A percentile compares a stretch with the other conserved stretches of the same genome.
Evolutionary conservation across 2,888 invertebrate genomes (phyloP).

Genomic region (Tipula vernalis): DNA sequence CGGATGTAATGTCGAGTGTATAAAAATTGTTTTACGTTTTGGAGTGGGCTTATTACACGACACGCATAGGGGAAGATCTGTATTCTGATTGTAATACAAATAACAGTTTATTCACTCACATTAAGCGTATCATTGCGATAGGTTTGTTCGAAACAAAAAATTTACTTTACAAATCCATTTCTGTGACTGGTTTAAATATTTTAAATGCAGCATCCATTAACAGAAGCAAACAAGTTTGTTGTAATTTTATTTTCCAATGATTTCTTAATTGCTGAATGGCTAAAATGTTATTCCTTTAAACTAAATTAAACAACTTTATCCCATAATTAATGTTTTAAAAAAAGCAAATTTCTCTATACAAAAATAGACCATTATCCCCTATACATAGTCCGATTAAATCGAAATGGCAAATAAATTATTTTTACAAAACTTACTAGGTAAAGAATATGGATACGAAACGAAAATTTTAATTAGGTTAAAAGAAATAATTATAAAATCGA

Average conservation of each 20-base stretch:
- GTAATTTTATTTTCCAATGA: background rate
- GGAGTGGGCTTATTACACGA: no score
- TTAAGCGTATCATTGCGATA: no score
- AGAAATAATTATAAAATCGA: background rate
- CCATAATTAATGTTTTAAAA: background rate
- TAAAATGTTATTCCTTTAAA: background rate
- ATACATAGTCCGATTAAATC: background rate
- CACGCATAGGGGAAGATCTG: no score
- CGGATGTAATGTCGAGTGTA: no score
- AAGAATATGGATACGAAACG: background rate
- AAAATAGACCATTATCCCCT: background rate
- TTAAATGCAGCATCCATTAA: no score
- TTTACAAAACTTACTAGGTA: background rate
- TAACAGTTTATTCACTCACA: no score
- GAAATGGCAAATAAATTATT: background rate
- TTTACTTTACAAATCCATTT: no score
- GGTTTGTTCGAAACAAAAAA: no score
- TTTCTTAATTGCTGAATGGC: background rate
- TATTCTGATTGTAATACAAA: no score
- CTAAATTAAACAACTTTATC: background rate
- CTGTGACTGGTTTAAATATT: no score
- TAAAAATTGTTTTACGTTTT: no score
- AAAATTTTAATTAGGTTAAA: background rate
- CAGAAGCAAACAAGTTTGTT: no score
- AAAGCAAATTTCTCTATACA: background rate